Evolutionary conservation across 2,113 vertebrate species (phyloP), one percentile per base, ranked within the genome.

Genomic region (Varanus komodoensis): DNA sequence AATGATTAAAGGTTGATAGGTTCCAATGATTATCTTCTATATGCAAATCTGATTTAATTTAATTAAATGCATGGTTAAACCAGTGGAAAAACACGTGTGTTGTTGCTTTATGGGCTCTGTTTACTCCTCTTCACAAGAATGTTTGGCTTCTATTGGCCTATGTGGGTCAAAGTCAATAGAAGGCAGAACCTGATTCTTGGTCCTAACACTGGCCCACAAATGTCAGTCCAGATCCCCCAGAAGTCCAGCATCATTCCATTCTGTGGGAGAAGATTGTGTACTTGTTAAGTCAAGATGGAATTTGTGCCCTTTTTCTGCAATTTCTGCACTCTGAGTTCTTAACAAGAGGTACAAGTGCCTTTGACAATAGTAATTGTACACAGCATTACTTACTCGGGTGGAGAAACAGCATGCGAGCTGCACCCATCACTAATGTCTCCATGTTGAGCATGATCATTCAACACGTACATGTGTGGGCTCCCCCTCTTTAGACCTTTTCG

Each of bases 31-130:
- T 48, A 84, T 52, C 17, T 86, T 80, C 67, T 80, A 67, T 50
- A 54, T 69, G 73, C 82, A 84, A 15, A 67, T 75, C 73, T 27
- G 21, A 85, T 84, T 80, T 82, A 64, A 25, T 74, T 74, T 89
- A 75, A 83, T 89, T 89, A 64, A 83, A 74, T 61, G 57, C 61
- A 74, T 61, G 71, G 44, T 38, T 50, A 73, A 73, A 27, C n/a
- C 29, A 50, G n/a, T 82, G 29, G 34, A 81, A 69, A 54, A 29
- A 34, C 27, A 32, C 79, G 48, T 44, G n/a, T 50, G 83, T 89
- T 75, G 52, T 74, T 61, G 57, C 32, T 89, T 74, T 83, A 48
- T 73, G 80, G 25, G 34, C 6, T 64, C 50, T 19, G 74, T 73
- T 89, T 61, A 71, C 50, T 82, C 82, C 38, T 9, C 52, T 48